Base-by-base conservation (phyloP, 2,888 invertebrate genomes). In the Dermolepida albohirtum region DNA sequence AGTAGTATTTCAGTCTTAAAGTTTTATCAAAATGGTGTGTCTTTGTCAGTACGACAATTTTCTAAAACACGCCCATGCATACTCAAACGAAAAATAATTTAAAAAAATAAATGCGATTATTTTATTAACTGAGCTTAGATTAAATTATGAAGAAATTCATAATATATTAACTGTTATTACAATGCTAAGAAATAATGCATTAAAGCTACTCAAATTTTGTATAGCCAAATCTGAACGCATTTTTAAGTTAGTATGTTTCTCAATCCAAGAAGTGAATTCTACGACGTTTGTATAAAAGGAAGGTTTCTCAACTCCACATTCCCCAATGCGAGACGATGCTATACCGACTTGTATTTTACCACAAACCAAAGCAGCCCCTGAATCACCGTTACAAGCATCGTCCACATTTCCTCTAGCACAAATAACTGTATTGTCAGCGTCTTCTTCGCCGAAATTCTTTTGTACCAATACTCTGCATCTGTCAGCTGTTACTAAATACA, bases 361-460 rank as follows among this genome's bases (percentile, higher is more conserved):
- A 22, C 50, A 50, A 27, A 50, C 27, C 27, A 50, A 50, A 50
- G 50, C 22, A 27, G 50, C 50, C 29, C 50, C 50, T 5, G 29
- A 10, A 27, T 50, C 50, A 7, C 22, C 22, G 1, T 27, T 22
- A n/a, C 50, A 50, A 7, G 22, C 50, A 8, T 49, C 49, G 10
- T 22, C 49, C 8, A 22, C 17, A 10, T 22, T 22, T 11, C 50
- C 50, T 27, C 6, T 7, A 22, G 50, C 50, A 29, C 50, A 50
- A 50, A 50, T 22, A 11, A 50, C 22, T 22, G 22, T 22, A 4
- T 22, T 4, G 4, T 22, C 22, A 22, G 22, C 22, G 4, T 4
- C 4, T 4, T 22, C 22, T 22, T 22, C 22, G 4, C 22, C 22
- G 4, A 2, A 22, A 22, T 22, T 22, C 22, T 22, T 4, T 22